Base-by-base conservation (phyloP, 2,113 vertebrate genomes). In the Mesocricetus auratus region DNA sequence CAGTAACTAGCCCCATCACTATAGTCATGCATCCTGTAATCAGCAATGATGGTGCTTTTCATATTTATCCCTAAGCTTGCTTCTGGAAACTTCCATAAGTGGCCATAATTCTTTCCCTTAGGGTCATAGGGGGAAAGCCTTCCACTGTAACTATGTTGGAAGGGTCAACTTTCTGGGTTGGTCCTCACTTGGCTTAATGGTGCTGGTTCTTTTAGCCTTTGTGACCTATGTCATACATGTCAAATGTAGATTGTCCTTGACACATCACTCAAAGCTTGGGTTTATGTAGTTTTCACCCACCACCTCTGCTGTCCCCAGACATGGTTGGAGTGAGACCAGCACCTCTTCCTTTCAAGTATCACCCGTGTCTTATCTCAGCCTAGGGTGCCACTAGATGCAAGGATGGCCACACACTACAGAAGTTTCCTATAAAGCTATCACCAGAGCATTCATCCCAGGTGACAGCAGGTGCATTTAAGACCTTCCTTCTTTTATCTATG, bases 11-110 rank as follows among this genome's bases (percentile, higher is more conserved):
- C 24, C 4, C 3, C 5, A 77, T 1, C 7, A 9, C 26, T 39
- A 45, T 12, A 39, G 33, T 82, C n/a, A 26, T 1, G 0, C 11
- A 50, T 2, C 39, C 75, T 53, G 6, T 68, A 78, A 45, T 36
- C 5, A n/a, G 13, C 58, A 66, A 21, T 6, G 7, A 81, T 7
- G 31, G 13, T 16, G 36, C 31, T 47, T 89, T 90, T 89, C 21
- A 21, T 58, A 39, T 71, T 90, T 21, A 39, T 33, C 56, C 66
- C 1, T 64, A 89, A 78, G 39, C 60, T 81, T 45, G 42, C 50
- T 71, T 88, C 58, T 82, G 15, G 62, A 21, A 53, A 50, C 69
- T 94, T 66, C 50, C 26, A 0, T 33, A 36, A 33, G 7, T n/a
- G 60, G 17, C 8, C 45, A 22, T 47, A 2, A 81, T 78, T 79